A percentile compares a stretch with the other conserved stretches of the same genome.
Evolutionary conservation across 2,797 vertebrate genomes (phyloP).

Genomic region (Diglossa cyanea): DNA sequence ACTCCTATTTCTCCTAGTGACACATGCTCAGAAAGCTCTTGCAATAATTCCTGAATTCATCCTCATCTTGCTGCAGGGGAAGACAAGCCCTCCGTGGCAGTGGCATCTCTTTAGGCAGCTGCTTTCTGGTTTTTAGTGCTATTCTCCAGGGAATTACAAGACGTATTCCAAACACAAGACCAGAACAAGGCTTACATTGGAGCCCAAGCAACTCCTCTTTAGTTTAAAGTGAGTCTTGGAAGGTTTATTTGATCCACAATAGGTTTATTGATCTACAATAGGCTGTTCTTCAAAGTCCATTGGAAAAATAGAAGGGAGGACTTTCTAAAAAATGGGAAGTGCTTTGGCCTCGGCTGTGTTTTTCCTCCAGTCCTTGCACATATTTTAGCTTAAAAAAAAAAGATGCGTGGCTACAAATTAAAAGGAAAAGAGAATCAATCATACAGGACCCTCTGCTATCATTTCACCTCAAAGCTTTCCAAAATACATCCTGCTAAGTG

Average conservation of each 20-base stretch:
- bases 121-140: not conserved
- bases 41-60: not conserved
- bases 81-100: fast-evolving
- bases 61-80: not conserved
- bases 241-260: not conserved
- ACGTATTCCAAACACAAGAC: not conserved
- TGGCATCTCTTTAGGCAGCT: not conserved
- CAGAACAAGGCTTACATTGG: not conserved
- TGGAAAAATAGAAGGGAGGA: not conserved
- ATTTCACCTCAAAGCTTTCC: not conserved
- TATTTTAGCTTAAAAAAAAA: not conserved
- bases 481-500: not conserved
- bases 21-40: not conserved
- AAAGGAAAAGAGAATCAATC: not conserved
- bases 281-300: not conserved
- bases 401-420: not conserved
- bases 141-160: not conserved
- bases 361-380: not conserved
- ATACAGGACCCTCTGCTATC: not conserved
- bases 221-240: not conserved
- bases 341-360: not conserved
- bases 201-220: not conserved
- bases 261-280: not conserved
- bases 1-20: not conserved
- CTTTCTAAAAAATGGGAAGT: not conserved